Conservation (phyloP, 2,797 vertebrate species). For the Sylvia borin region DNA sequence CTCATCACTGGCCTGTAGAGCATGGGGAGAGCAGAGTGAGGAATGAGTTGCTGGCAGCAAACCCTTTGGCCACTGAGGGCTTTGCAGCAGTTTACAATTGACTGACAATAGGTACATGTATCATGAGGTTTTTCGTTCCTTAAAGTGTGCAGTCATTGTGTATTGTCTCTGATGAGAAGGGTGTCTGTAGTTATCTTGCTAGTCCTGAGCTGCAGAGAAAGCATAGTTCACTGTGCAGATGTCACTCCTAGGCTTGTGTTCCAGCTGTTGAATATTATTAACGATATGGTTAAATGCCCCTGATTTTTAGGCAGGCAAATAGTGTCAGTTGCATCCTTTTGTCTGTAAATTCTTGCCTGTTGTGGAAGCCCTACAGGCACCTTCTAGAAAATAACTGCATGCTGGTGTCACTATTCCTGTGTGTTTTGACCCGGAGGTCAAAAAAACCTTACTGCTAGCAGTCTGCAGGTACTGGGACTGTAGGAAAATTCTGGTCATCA, state of each 20-base stretch:
- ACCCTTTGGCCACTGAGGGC: not conserved
- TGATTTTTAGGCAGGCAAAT: not conserved
- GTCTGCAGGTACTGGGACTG: not conserved
- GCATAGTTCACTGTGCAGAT: not conserved
- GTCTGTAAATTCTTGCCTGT: not conserved
- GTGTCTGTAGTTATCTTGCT: accelerated
- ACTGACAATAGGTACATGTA: not conserved
- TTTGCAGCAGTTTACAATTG: not conserved
- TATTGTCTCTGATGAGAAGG: not conserved
- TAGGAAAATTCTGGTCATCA: not conserved
- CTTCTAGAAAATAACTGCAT: not conserved
- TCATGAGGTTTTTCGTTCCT: accelerated
- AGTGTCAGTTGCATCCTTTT: accelerated
- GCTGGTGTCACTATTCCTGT: not conserved
- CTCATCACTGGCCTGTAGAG: accelerated
- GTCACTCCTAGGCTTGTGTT: not conserved
- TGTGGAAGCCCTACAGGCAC: not conserved
- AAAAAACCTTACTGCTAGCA: not conserved
- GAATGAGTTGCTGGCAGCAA: not conserved
- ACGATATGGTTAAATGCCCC: not conserved
- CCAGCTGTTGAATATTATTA: not conserved
- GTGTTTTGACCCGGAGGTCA: not conserved
- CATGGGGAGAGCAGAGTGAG: not conserved
- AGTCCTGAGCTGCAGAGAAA: not conserved
- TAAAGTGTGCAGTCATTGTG: not conserved